phyloP scores from a whole-genome alignment of 2,888 invertebrate genomes.

The Zhuqinia jingwanae region DNA sequence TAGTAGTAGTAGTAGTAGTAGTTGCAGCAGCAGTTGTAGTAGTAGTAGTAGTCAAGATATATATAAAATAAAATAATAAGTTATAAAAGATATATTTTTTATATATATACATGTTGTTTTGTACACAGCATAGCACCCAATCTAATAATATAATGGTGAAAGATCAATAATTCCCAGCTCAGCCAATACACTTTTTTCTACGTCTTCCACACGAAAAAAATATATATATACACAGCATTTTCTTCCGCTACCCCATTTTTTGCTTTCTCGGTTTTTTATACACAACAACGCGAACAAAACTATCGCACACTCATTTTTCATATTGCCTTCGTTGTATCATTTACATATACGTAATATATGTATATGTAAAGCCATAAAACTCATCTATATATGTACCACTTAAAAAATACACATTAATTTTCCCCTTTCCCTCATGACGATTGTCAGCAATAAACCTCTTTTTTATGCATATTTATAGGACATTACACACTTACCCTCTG shows the following conservation, averaged over 20 bases:
- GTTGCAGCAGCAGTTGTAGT: conserved; percentile 56
- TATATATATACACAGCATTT: too few relatives aligned
- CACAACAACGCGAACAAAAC: conserved; percentile 48
- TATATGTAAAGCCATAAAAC: conserved; percentile 7
- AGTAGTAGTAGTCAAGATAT: conserved; percentile 45
- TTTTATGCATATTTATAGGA: too few relatives aligned
- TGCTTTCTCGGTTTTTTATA: conserved; percentile 55
- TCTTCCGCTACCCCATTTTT: conserved; percentile 66
- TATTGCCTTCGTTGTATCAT: conserved; percentile 41
- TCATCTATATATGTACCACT: too few relatives aligned
- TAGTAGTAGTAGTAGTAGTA: conserved; percentile 60
- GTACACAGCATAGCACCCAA: conserved; percentile 26
- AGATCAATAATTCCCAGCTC: conserved; percentile 77
- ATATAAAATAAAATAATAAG: too few relatives aligned
- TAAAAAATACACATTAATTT: conserved; percentile 4
- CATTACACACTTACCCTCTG: too few relatives aligned
- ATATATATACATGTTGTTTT: conserved; percentile 14
- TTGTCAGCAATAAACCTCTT: not conserved
- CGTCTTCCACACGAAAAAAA: conserved; percentile 58
- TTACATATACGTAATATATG: too few relatives aligned
- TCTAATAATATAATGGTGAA: conserved; percentile 43
- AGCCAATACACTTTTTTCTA: conserved; percentile 74
- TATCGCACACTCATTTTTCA: conserved; percentile 68
- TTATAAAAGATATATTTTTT: not conserved
- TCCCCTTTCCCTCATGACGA: conserved; percentile 41